Percentiles rank a stretch among this genome's conserved stretches.
phyloP scores from a whole-genome alignment of 92 coral and sea anemone genomes.

The Phenganax marumi region DNA sequence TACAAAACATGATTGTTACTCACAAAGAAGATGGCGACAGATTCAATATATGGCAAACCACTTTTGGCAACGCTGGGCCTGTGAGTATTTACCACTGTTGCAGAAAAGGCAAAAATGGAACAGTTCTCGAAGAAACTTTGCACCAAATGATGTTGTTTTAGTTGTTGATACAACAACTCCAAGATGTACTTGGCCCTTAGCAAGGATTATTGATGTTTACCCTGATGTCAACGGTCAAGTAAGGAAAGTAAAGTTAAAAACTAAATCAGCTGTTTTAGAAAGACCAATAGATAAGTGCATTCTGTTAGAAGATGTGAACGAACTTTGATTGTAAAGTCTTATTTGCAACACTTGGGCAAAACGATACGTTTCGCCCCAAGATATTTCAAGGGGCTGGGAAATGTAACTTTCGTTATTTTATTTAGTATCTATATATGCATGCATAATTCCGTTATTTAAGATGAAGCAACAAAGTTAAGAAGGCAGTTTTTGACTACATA shows the following conservation, averaged over 20 bases:
- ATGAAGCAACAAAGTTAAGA: neutral
- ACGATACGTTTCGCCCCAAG: too few species aligned
- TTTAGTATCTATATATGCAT: neutral
- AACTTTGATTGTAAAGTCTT: too few species aligned
- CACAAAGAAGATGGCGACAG: slow-evolving; percentile 56
- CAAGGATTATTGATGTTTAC: slow-evolving; percentile 45
- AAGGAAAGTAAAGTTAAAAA: slow-evolving; percentile 52
- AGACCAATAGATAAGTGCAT: too few species aligned
- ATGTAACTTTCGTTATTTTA: neutral
- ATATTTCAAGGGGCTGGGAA: too few species aligned
- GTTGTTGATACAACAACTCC: slow-evolving; percentile 38
- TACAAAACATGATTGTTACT: slow-evolving; percentile 48
- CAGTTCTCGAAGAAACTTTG: slow-evolving; percentile 39
- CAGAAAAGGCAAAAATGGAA: slow-evolving; percentile 55
- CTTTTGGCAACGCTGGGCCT: slow-evolving; percentile 53
- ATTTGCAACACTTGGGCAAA: too few species aligned
- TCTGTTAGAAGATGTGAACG: too few species aligned
- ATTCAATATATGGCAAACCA: slow-evolving; percentile 53
- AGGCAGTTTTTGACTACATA: neutral
- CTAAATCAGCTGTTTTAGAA: neutral
- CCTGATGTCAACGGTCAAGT: slow-evolving; percentile 49
- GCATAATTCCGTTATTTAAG: neutral
- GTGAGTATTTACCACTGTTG: slow-evolving; percentile 48
- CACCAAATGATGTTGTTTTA: slow-evolving; percentile 44
- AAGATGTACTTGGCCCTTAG: slow-evolving; percentile 54